Evolutionary conservation across 2,888 invertebrate species (phyloP), one percentile per base, ranked within the genome.

Genomic region (Drosophila melanosoma): DNA sequence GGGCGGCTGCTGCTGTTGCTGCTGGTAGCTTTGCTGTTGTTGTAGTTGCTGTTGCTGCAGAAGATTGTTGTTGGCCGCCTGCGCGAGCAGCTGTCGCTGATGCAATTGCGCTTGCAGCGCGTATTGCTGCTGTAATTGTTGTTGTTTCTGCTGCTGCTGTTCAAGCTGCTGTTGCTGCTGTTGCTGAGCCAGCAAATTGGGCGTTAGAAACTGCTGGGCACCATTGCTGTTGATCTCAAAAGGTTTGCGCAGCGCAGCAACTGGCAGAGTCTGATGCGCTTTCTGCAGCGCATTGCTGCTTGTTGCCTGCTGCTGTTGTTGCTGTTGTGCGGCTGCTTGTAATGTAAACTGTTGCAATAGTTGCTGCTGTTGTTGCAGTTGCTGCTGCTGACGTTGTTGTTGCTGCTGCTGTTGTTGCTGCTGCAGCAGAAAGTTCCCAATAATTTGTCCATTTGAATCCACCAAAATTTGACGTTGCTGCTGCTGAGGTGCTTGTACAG

Each of bases 401-500:
- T 85, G 89, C 1, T 79, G 85, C 17, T 78, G 90, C 58, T 80
- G 86, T 23, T 56, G 54, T 17, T 83, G 87, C 32, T 89, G 87
- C 53, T 89, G 92, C 51, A 92, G 74, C 20, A 92, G 69, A 76
- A 93, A 91, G 62, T 93, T 92, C 0, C 93, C 92, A 62, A 93
- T 92, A 35, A 93, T 91, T 79, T 92, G 92, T 0, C 92, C 93
- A 80, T 92, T 93, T 1, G 92, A 92, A 76, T 92, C 93, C 7
- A 92, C 91, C 38, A 92, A 77, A 42, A 92, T 88, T 69, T 92
- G 92, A 6, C 92, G 89, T 61, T 92, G 92, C 3, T 91, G 89
- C 74, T 79, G 91, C 64, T 91, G 92, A 3, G 91, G 87, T 15
- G 76, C 29, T 5, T 78, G 65, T 57, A 78, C 40, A 11, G 69